phyloP scores from a whole-genome alignment of 2,888 invertebrate species.

The Microchrysa polita region DNA sequence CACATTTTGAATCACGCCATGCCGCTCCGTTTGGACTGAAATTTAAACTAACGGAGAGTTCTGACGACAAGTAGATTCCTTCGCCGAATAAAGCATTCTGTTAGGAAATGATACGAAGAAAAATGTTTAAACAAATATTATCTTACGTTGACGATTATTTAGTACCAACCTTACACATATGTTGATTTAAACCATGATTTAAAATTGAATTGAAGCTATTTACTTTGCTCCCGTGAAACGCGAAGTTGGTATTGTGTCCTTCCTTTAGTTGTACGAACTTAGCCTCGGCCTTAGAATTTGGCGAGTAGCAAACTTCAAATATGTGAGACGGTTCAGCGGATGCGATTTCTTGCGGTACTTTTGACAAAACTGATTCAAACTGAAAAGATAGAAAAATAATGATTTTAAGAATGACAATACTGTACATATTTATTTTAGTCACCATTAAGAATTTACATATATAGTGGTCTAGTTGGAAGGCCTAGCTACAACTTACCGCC shows the following conservation, averaged over 20 bases:
- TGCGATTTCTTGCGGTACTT: slow-evolving; percentile 65
- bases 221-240: slow-evolving; percentile 82
- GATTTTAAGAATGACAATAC: too few relatives aligned
- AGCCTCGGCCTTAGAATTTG: slow-evolving; percentile 68
- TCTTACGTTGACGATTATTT: too few relatives aligned
- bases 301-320: slow-evolving; percentile 71
- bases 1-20: slow-evolving; percentile 80
- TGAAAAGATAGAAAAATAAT: slow-evolving; percentile 55
- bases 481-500: too few relatives aligned
- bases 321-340: slow-evolving; percentile 72
- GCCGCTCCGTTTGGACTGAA: slow-evolving; percentile 78
- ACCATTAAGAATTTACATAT: too few relatives aligned
- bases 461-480: too few relatives aligned
- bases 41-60: slow-evolving; percentile 75
- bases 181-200: slow-evolving; percentile 79
- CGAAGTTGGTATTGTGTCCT: slow-evolving; percentile 70
- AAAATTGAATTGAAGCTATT: slow-evolving; percentile 85
- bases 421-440: too few relatives aligned
- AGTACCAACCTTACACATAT: slow-evolving; percentile 70
- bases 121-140: too few relatives aligned
- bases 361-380: slow-evolving; percentile 69
- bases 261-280: slow-evolving; percentile 67
- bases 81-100: slow-evolving; percentile 75
- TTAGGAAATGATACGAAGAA: background rate
- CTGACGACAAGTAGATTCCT: slow-evolving; percentile 80